A percentile compares a stretch with the other conserved stretches of the same genome.
These are phyloP conservation scores for Halichoeres trimaculatus DNA, from an alignment of 2,113 vertebrate species.

Conservation along the genomic window DNA sequence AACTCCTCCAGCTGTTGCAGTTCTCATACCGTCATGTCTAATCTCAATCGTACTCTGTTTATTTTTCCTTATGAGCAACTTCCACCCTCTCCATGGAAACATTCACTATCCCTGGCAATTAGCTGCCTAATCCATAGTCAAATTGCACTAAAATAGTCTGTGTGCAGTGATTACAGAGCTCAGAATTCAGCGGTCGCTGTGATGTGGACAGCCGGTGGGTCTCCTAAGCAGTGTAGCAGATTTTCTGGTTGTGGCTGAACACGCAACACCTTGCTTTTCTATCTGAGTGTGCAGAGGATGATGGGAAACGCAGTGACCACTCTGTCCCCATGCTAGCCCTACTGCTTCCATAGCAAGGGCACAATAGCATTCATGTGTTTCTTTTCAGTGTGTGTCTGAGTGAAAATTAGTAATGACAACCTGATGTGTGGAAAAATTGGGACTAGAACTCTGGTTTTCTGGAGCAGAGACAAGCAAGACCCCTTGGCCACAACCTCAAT, in stretches of 20 bases:
- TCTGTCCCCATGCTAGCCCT: slow-evolving; percentile 45
- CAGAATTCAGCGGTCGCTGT: slow-evolving; percentile 77
- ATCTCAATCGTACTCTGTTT: slow-evolving; percentile 80
- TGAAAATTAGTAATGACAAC: slow-evolving; percentile 37
- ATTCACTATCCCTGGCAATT: slow-evolving; percentile 69
- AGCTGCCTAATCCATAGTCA: slow-evolving; percentile 80
- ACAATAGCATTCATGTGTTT: slow-evolving; percentile 7
- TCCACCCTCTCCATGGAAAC: slow-evolving; percentile 82
- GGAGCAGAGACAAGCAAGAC: slow-evolving; percentile 17
- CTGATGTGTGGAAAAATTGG: slow-evolving; percentile 55
- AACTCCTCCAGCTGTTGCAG: slow-evolving; percentile 45
- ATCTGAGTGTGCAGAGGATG: slow-evolving; percentile 66
- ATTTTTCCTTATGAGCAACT: slow-evolving; percentile 79
- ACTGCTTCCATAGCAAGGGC: background rate
- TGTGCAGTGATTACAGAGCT: slow-evolving; percentile 82
- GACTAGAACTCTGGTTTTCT: slow-evolving; percentile 48
- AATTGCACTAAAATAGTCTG: slow-evolving; percentile 82
- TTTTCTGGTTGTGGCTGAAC: slow-evolving; percentile 71
- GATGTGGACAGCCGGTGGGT: slow-evolving; percentile 81
- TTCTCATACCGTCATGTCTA: slow-evolving; percentile 64
- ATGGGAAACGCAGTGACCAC: slow-evolving; percentile 77
- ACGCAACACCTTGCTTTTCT: slow-evolving; percentile 81
- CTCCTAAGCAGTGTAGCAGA: slow-evolving; percentile 82
- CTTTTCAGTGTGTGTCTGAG: slow-evolving; percentile 8
- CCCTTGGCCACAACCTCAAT: slow-evolving; percentile 46